Conservation (phyloP, 2,888 invertebrate genomes). For the Willowsia nigromaculata region DNA sequence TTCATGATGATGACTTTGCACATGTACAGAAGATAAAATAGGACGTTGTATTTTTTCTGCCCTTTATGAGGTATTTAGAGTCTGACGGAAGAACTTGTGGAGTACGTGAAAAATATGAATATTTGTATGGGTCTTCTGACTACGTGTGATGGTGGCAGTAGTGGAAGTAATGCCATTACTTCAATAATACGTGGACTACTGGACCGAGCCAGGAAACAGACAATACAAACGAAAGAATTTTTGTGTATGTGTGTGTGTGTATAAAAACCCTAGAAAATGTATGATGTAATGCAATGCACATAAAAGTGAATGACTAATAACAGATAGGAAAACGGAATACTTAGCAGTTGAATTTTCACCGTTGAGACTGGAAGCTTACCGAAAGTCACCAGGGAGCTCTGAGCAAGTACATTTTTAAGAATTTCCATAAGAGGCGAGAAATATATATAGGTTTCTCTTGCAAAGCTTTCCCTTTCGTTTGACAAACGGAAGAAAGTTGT, state of each 20-base stretch:
- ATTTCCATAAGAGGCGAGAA: constrained; percentile 62
- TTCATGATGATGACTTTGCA: constrained; percentile 55
- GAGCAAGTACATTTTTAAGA: constrained; percentile 48
- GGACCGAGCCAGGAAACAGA: background rate
- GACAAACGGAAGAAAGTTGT: constrained; percentile 47
- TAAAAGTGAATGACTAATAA: constrained; percentile 72
- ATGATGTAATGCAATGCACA: constrained; percentile 69
- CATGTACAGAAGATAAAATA: constrained; percentile 57
- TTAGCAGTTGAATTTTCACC: constrained; percentile 61
- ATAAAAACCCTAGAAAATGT: constrained; percentile 29
- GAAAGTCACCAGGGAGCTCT: constrained; percentile 57
- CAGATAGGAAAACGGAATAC: constrained; percentile 68
- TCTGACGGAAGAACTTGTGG: constrained; percentile 23
- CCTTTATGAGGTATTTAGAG: constrained; percentile 67
- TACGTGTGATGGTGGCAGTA: background rate
- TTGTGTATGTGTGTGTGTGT: background rate
- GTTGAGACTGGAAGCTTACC: constrained; percentile 35
- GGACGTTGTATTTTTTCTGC: constrained; percentile 32
- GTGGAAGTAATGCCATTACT: constrained; percentile 1
- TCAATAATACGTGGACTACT: background rate
- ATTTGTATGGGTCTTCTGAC: constrained; percentile 31
- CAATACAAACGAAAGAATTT: background rate
- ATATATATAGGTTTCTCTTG: background rate
- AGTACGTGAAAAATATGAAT: constrained; percentile 70
- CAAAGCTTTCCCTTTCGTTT: constrained; percentile 4